Evolutionary conservation across 2,113 vertebrate genomes (phyloP), one percentile per base, ranked within the genome.

Genomic region (Gambusia affinis): DNA sequence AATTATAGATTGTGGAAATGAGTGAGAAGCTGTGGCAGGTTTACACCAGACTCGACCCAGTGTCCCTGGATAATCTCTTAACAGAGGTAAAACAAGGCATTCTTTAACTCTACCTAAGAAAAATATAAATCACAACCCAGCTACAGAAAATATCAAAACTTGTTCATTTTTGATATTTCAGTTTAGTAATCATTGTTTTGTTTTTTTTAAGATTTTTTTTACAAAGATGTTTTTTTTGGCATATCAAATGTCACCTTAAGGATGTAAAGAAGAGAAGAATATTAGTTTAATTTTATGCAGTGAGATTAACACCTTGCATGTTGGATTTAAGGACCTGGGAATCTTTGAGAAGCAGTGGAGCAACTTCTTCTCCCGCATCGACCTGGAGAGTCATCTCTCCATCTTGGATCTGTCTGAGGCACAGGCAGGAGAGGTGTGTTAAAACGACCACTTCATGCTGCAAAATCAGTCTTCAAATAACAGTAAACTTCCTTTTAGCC

Each of bases 371-470:
- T 95, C 95, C 60, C 96, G 95, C 89, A 96, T 99, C 90, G 97
- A 97, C 73, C 95, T 95, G 28, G 98, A 99, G 93, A 96, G 95
- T 72, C 96, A 97, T 67, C 87, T 95, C 61, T 98, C 97, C 79
- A 95, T 99, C 69, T 83, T 98, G 90, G 97, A 99, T 8, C 94
- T 99, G 2, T 98, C 98, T 3, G 98, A 99, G 83, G 97, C 96
- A 63, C 97, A 98, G 86, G 96, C 97, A 0, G 97, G 96, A 76
- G 97, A 98, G 96, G 97, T 99, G 92, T 3, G 87, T 37, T 44
- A 61, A 27, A 27, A 31, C 19, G 10, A 1, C 8, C 29, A 54
- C 6, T 15, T 44, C 7, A n/a, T 60, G 17, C 10, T 7, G 28
- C n/a, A 29, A 64, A 12, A 67, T 8, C 12, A 54, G 24, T 27